These are phyloP conservation scores for Ptychadena robeensis DNA, from an alignment of 2,797 vertebrate genomes.

Conservation along the genomic window DNA sequence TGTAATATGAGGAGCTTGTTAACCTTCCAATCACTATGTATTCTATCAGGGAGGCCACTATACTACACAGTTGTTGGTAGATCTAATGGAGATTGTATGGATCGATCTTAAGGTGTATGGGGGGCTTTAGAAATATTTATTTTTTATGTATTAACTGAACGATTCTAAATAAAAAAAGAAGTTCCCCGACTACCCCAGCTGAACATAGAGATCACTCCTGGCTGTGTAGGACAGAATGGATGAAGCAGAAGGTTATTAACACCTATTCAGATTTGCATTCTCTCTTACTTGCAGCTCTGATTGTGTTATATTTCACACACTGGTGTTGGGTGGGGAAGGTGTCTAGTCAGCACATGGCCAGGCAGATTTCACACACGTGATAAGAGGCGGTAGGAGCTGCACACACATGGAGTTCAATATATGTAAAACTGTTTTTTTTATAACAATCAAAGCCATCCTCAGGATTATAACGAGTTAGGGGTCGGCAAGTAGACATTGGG, in stretches of 20 bases:
- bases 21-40: no score
- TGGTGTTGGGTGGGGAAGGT: neutral
- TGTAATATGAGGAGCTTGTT: no score
- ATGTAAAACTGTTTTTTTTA: neutral
- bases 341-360: neutral
- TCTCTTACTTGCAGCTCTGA: neutral
- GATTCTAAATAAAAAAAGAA: no score
- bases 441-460: neutral
- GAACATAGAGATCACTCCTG: neutral
- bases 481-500: no score
- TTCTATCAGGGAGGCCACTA: no score
- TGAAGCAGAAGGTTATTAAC: neutral
- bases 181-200: neutral
- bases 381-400: neutral
- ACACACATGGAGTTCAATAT: neutral
- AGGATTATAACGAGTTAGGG: neutral
- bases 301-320: neutral
- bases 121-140: no score
- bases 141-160: no score
- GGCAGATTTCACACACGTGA: neutral
- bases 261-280: neutral
- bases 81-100: no score
- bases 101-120: no score
- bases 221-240: neutral
- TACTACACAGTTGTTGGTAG: no score